Percentiles rank a stretch among this genome's conserved stretches.
Conservation (phyloP, 2,888 invertebrate species). For the Xestia xanthographa region DNA sequence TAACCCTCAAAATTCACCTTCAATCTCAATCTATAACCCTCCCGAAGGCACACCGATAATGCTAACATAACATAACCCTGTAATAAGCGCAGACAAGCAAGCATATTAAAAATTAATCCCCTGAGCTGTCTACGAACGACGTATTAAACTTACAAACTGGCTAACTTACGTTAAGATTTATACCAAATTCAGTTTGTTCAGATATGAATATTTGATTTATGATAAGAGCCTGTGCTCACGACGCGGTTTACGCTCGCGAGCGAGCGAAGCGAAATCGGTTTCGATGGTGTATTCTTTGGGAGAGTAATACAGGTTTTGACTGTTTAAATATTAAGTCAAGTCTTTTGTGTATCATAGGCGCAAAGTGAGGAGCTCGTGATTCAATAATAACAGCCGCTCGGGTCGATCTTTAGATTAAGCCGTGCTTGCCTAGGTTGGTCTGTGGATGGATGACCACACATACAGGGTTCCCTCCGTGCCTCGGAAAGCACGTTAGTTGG, state of each 20-base stretch:
- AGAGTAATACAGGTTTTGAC: not conserved
- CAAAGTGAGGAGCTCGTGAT: not conserved
- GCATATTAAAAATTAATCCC: constrained; percentile 72
- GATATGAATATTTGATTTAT: constrained; percentile 74
- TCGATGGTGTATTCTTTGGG: not conserved
- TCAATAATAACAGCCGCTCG: not conserved
- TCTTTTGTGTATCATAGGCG: not conserved
- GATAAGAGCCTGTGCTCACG: constrained; percentile 65
- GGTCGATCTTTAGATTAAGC: not conserved
- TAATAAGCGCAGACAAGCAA: constrained; percentile 55
- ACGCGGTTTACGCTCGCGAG: constrained; percentile 20
- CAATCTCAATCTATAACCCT: constrained; percentile 16
- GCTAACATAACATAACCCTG: constrained; percentile 36
- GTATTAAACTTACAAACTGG: constrained; percentile 64
- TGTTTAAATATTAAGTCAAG: not conserved
- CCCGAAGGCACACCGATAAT: constrained; percentile 20
- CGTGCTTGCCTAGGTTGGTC: not conserved
- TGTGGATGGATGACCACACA: not conserved
- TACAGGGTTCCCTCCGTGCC: not conserved
- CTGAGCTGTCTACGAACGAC: constrained; percentile 70
- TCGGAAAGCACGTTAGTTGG: no score
- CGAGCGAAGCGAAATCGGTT: not conserved
- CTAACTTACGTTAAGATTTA: constrained; percentile 67
- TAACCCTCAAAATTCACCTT: not conserved
- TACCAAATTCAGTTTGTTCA: constrained; percentile 69